A percentile compares a stretch with the other conserved stretches of the same genome.
Evolutionary conservation across 2,113 vertebrate genomes (phyloP).

Genomic region (Microcebus griseorufus): DNA sequence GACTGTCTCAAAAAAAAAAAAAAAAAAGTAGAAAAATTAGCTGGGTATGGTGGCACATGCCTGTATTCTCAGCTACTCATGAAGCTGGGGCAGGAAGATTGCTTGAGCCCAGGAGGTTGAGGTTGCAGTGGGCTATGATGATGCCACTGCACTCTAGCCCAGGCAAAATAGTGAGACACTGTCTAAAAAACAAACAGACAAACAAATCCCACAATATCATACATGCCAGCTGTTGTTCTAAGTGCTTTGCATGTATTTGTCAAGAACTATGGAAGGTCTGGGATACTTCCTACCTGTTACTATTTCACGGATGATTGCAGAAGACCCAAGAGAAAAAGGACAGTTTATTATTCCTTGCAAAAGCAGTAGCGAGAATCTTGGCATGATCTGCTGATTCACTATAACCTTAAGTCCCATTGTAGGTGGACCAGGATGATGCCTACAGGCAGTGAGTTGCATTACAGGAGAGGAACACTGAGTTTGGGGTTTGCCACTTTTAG

Average conservation of each 20-base stretch:
- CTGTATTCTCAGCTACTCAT: too few species aligned
- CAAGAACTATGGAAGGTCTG: neutral
- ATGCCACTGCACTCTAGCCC: too few species aligned
- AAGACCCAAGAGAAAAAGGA: neutral
- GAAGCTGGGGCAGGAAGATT: too few species aligned
- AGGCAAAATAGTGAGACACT: too few species aligned
- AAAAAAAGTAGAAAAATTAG: too few species aligned
- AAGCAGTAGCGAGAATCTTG: neutral
- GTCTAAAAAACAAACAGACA: too few species aligned
- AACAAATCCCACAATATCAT: neutral
- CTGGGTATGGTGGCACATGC: too few species aligned
- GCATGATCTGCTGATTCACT: neutral
- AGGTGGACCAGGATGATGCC: neutral
- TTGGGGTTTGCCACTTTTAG: slow-evolving; percentile 8
- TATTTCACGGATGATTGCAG: slow-evolving; percentile 4
- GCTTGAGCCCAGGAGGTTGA: too few species aligned
- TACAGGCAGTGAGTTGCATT: neutral
- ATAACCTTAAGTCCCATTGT: neutral
- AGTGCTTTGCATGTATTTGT: neutral
- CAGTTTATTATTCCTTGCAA: slow-evolving; percentile 30
- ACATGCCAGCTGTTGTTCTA: neutral
- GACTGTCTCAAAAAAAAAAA: too few species aligned
- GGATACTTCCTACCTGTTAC: neutral
- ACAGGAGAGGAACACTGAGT: neutral
- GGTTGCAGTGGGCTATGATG: too few species aligned